Conservation (phyloP, 1,140 invertebrate species). For the Neomicropteryx cornuta region DNA sequence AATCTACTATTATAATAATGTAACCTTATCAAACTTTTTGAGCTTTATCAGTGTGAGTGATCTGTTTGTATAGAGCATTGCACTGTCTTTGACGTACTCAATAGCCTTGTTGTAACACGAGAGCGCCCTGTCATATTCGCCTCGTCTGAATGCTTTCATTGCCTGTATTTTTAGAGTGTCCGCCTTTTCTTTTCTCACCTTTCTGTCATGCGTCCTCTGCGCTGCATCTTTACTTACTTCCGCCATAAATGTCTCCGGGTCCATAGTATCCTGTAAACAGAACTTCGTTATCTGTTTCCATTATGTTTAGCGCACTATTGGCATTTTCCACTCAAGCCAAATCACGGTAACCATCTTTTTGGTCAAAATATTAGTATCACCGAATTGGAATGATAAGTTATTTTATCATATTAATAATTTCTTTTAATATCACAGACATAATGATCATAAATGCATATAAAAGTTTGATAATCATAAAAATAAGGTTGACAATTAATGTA, state of each 20-base stretch:
- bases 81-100: slow-evolving; percentile 61
- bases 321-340: no score
- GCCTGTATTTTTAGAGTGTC: slow-evolving; percentile 56
- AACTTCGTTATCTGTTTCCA: no score
- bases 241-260: slow-evolving; percentile 59
- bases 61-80: slow-evolving; percentile 63
- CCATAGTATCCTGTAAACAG: slow-evolving; percentile 34
- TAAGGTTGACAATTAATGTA: no score
- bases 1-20: no score
- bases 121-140: slow-evolving; percentile 59
- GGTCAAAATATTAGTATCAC: no score
- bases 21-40: slow-evolving; percentile 48
- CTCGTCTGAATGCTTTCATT: slow-evolving; percentile 49
- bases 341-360: no score
- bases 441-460: no score
- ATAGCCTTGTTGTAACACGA: slow-evolving; percentile 61
- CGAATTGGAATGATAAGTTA: no score
- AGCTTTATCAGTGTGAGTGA: slow-evolving; percentile 57
- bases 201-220: slow-evolving; percentile 47
- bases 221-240: slow-evolving; percentile 60
- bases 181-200: slow-evolving; percentile 51
- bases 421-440: no score
- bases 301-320: no score
- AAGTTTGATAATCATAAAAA: no score
- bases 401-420: no score